A percentile compares a stretch with the other conserved stretches of the same genome.
Evolutionary conservation across 2,113 vertebrate species (phyloP).

Genomic region (Aptenodytes patagonicus): DNA sequence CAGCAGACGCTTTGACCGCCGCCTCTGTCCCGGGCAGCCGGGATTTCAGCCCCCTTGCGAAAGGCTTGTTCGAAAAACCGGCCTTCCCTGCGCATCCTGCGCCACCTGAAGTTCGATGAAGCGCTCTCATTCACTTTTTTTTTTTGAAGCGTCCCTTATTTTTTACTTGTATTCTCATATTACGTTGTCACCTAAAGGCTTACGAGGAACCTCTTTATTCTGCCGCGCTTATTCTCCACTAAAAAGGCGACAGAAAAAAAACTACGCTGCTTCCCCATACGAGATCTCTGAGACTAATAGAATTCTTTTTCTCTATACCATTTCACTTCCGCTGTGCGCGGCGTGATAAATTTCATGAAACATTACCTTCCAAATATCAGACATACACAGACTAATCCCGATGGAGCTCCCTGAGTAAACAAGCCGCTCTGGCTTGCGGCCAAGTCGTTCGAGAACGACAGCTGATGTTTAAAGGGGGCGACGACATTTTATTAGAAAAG

Average conservation of each 20-base stretch:
- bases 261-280: background rate
- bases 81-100: background rate
- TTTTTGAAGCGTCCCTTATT: background rate
- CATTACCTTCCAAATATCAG: too few relatives aligned
- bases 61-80: background rate
- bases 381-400: background rate
- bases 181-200: accelerated
- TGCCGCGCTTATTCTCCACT: accelerated
- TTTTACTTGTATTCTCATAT: background rate
- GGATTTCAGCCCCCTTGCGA: background rate
- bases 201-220: background rate
- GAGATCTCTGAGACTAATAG: accelerated
- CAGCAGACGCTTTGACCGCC: too few relatives aligned
- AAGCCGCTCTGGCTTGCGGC: background rate
- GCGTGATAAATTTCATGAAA: accelerated
- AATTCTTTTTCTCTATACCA: accelerated
- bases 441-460: background rate
- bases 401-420: background rate
- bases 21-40: too few relatives aligned
- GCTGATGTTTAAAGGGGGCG: background rate
- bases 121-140: accelerated
- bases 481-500: background rate
- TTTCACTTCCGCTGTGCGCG: accelerated
- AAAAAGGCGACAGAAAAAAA: background rate
- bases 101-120: accelerated